Base-by-base conservation (phyloP, 2,113 vertebrate species). In the Raja brachyura region DNA sequence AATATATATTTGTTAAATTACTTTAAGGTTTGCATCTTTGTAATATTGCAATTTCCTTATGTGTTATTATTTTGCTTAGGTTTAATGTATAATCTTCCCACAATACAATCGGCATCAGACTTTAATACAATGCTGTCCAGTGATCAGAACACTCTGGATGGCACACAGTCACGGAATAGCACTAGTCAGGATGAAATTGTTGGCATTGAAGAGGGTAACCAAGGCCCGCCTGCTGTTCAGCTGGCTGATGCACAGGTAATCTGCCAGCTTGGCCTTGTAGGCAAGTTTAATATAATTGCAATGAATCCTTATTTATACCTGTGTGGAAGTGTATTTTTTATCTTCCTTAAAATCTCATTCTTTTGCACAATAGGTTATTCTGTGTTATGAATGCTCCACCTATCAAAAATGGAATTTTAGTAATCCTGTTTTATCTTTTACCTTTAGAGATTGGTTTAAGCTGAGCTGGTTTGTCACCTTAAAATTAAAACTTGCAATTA, bases 111-210 rank as follows among this genome's bases (percentile, higher is more conserved):
- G 8, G 98, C 98, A 3, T 99, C 98, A 18, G 99, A 99, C 95
- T 99, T 99, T 95, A 99, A 99, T 95, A 98, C 98, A 0, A 97
- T 99, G 93, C 94, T 99, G 79, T 99, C 98, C 33, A 99, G 99
- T 68, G 98, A 99, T 95, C 98, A 99, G 95, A 99, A 99, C 95
- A 99, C 99, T 0, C 95, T 99, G 95, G 99, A 99, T 61, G 98
- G 98, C 76, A 99, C 98, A 0, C 98, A 98, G 90, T 99, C 99
- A 0, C 98, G 99, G 95, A 98, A 97, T 94, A 99, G 98, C 96
- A 98, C 97, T 59, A 99, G 99, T 94, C 98, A 99, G 95, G 98
- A 99, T 31, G 98, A 99, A 93, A 97, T 99, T 68, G 97, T 96
- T 0, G 97, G 98, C 70, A 96, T 98, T 0, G 98, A 99, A 94